These are phyloP conservation scores for Bos taurus DNA, from an alignment of 2,113 vertebrate genomes.

Conservation along the genomic window ARS-UCD2.0 NC_037329.1:90943501-90944000, in stretches of 20 bases:
- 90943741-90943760: background rate
- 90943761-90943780: background rate
- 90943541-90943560: background rate
- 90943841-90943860: background rate
- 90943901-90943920: background rate
- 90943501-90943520: background rate
- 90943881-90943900: background rate
- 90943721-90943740: background rate
- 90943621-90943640: background rate
- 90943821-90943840: background rate
- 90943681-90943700: background rate
- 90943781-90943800: background rate
- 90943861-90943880: background rate
- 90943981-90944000: background rate
- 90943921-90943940: background rate
- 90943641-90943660: background rate
- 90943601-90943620: background rate
- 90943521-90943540: background rate
- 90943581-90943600: background rate
- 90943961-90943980: background rate
- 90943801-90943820: background rate
- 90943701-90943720: background rate
- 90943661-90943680: background rate
- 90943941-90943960: background rate
- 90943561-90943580: background rate